Percentiles rank a stretch among this genome's conserved stretches.
Evolutionary conservation across 2,113 vertebrate genomes (phyloP).

Genomic region (Labeo catla): DNA sequence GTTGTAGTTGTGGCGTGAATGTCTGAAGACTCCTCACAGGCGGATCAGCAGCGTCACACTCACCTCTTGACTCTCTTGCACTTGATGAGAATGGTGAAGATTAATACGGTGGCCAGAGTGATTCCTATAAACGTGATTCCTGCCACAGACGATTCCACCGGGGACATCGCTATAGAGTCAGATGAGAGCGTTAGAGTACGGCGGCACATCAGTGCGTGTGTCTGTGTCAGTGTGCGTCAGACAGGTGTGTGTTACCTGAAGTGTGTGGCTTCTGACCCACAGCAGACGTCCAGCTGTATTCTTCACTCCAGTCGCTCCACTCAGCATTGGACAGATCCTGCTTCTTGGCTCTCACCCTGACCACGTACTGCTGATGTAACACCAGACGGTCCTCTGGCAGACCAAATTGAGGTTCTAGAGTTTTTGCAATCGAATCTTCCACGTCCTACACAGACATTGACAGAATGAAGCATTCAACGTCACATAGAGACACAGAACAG

Average conservation of each 20-base stretch:
- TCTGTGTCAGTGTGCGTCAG: neutral
- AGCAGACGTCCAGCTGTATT: neutral
- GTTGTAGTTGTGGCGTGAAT: neutral
- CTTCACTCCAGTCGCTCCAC: conserved; percentile 31
- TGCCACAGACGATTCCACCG: neutral
- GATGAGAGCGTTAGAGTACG: neutral
- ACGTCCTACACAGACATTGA: neutral
- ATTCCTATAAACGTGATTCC: neutral
- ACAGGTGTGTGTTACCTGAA: neutral
- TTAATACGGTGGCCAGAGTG: neutral
- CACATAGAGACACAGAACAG: neutral
- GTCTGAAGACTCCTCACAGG: neutral
- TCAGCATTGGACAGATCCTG: rapidly evolving
- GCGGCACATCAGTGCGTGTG: neutral
- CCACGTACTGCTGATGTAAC: neutral
- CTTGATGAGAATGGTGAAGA: neutral
- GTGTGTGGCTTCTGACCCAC: neutral
- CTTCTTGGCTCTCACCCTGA: neutral
- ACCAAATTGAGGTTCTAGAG: rapidly evolving
- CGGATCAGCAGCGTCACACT: neutral
- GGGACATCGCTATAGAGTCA: rapidly evolving
- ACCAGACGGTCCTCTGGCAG: neutral
- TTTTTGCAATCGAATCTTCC: rapidly evolving
- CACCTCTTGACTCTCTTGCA: neutral
- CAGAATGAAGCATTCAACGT: neutral